Conservation (phyloP, 2,113 vertebrate genomes). For the Nothocercus julius region DNA sequence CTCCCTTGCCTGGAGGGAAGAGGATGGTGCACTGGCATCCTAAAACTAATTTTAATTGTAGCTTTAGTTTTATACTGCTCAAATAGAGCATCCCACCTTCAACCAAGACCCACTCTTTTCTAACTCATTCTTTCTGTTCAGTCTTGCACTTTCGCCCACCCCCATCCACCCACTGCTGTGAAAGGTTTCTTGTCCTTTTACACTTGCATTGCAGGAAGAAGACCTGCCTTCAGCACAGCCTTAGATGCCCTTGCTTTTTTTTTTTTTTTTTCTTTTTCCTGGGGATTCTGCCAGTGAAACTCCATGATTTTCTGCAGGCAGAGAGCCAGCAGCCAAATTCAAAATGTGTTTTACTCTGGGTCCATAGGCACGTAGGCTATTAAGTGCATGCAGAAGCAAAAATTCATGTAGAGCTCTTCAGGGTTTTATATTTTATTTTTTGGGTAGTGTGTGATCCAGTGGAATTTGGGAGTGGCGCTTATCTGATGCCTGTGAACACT, state of each 20-base stretch:
- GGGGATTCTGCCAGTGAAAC: constrained; percentile 35
- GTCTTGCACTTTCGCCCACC: background rate
- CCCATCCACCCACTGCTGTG: background rate
- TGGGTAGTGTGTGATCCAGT: background rate
- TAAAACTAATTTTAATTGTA: background rate
- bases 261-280: background rate
- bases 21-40: background rate
- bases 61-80: background rate
- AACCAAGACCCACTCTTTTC: background rate
- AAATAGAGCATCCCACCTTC: background rate
- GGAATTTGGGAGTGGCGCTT: constrained; percentile 10
- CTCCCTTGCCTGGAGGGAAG: background rate
- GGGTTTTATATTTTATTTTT: background rate
- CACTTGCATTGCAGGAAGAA: background rate
- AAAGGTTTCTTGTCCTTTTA: background rate
- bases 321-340: constrained; percentile 46
- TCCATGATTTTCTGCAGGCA: constrained; percentile 21
- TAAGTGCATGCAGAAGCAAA: constrained; percentile 6
- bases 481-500: background rate
- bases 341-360: background rate
- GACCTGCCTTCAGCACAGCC: background rate
- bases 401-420: background rate
- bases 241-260: too few relatives aligned
- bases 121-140: background rate
- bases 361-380: constrained; percentile 26